Percentiles rank a stretch among this genome's conserved stretches.
Conservation (phyloP, 1,140 invertebrate genomes). For the Drosophila triauraria region DNA sequence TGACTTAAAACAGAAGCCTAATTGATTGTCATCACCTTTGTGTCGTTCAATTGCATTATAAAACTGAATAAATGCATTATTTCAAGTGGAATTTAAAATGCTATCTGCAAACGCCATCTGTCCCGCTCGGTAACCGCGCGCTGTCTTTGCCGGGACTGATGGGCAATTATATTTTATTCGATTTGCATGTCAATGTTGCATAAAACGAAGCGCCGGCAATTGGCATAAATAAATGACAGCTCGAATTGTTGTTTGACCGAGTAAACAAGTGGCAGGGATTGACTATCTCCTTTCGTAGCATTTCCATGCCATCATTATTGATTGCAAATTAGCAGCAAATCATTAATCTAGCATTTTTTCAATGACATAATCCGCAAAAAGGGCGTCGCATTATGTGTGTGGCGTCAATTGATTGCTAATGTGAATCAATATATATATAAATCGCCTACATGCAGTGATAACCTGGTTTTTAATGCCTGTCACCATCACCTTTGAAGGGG, state of each 20-base stretch:
- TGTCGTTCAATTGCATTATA: slow-evolving; percentile 27
- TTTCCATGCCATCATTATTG: slow-evolving; percentile 43
- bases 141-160: slow-evolving; percentile 39
- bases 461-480: slow-evolving; percentile 19
- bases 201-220: slow-evolving; percentile 61
- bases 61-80: slow-evolving; percentile 35
- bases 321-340: slow-evolving; percentile 71
- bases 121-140: slow-evolving; percentile 5
- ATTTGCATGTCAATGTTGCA: slow-evolving; percentile 75
- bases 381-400: background rate
- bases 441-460: slow-evolving; percentile 22
- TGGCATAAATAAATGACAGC: slow-evolving; percentile 69
- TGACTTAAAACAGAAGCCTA: slow-evolving; percentile 5
- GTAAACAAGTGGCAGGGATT: slow-evolving; percentile 63
- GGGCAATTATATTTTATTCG: slow-evolving; percentile 60
- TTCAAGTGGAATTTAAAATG: slow-evolving; percentile 44
- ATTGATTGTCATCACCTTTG: slow-evolving; percentile 21
- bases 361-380: slow-evolving; percentile 63
- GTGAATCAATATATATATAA: slow-evolving; percentile 18
- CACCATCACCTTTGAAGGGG: background rate
- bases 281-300: slow-evolving; percentile 18
- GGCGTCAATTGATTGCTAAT: slow-evolving; percentile 33
- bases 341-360: slow-evolving; percentile 35
- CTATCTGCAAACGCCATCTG: slow-evolving; percentile 22
- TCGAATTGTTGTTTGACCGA: slow-evolving; percentile 66